phyloP scores from a whole-genome alignment of 2,113 vertebrate genomes.

The Osmerus mordax region DNA sequence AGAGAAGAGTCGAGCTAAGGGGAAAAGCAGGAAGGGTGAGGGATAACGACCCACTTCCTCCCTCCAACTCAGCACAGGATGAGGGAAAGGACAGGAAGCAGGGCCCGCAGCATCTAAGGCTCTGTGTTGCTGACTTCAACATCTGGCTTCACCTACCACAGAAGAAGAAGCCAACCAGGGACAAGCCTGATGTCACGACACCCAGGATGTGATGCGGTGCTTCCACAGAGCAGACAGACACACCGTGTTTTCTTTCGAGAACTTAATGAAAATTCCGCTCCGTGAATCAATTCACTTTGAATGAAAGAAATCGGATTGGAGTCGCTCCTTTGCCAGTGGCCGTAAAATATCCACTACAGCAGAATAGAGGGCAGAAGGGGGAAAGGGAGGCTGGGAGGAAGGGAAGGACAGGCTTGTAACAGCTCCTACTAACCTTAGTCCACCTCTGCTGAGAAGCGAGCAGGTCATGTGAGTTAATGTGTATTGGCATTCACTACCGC shows the following conservation, averaged over 20 bases:
- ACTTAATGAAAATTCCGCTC: too few relatives aligned
- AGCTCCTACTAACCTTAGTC: not conserved
- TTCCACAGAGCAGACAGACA: too few relatives aligned
- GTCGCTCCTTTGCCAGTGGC: too few relatives aligned
- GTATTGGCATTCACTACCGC: not conserved
- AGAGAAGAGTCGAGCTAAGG: not conserved
- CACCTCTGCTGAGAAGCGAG: conserved; percentile 1
- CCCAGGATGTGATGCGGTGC: too few relatives aligned
- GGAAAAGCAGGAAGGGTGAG: conserved; percentile 7
- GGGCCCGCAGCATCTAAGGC: not conserved
- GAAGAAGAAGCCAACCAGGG: not conserved
- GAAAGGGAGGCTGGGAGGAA: too few relatives aligned
- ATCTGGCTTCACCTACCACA: not conserved
- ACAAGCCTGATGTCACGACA: not conserved
- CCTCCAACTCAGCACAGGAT: conserved; percentile 47
- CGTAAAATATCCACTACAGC: too few relatives aligned
- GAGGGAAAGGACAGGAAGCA: conserved; percentile 11
- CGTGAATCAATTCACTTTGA: too few relatives aligned
- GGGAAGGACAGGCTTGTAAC: not conserved
- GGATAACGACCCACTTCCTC: conserved; percentile 52
- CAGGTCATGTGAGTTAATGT: conserved; percentile 43
- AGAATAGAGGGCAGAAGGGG: too few relatives aligned
- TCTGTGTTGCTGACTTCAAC: not conserved
- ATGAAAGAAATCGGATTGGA: too few relatives aligned
- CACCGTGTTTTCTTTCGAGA: too few relatives aligned